Base-by-base conservation (phyloP, 2,888 invertebrate species). In the Selenia dentaria region DNA sequence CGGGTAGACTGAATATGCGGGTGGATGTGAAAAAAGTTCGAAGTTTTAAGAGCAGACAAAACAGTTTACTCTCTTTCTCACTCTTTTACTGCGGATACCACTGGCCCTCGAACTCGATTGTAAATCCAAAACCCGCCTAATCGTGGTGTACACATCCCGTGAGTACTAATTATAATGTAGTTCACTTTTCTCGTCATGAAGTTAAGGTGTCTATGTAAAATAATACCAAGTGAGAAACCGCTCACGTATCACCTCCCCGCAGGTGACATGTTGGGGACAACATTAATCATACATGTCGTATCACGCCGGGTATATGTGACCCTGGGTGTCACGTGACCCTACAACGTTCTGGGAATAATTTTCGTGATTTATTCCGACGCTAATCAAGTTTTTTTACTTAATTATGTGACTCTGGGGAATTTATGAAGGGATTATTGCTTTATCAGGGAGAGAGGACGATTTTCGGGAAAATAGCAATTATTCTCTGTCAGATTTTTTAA, bases 341-440 rank as follows among this genome's bases (percentile, higher is more conserved):
- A 10, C 12, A 0, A 24, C 25, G 45, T 39, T 35, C 13, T 5
- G 6, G 53, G 45, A 55, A 51, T 58, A 53, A 54, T 54, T 51
- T 49, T 46, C 38, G 39, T 58, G 53, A 58, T 58, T 55, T 58
- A 58, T 58, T 45, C 39, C 40, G 38, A 29, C 41, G 52, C 51
- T 58, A 58, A 58, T 58, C 55, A 58, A 55, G 58, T 58, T 55
- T 55, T 48, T 55, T 57, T 46, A 51, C 39, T 54, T 55, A 55
- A 55, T 57, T 58, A 55, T 48, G 58, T 51, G 46, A 37, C 46
- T 40, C 34, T 4, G 36, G 13, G 36, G 47, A 48, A 54, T 57
- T 57, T 50, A 57, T 54, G 48, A 43, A 12, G 11, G 42, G 31
- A 43, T 48, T 49, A 48, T 31, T 35, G 34, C 35, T 38, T 28